A percentile compares a stretch with the other conserved stretches of the same genome.
These are phyloP conservation scores for Mimachlamys varia DNA, from an alignment of 2,888 invertebrate species.

Conservation along the genomic window DNA sequence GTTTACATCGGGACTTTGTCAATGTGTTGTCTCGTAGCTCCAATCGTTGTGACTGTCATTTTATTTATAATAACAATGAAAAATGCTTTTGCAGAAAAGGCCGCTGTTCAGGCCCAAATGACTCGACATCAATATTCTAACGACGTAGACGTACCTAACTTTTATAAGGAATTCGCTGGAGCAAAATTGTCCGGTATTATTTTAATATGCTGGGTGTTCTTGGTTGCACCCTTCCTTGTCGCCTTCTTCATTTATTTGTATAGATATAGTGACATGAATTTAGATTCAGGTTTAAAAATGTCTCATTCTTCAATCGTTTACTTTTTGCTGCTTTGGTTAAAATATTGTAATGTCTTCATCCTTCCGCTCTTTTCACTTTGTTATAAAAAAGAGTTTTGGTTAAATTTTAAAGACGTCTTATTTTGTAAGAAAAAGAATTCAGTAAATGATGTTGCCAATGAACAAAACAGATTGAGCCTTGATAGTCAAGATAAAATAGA, in stretches of 20 bases:
- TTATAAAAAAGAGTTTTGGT: conserved; percentile 75
- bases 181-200: conserved; percentile 68
- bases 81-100: conserved; percentile 61
- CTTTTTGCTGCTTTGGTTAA: conserved; percentile 73
- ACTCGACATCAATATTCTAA: conserved; percentile 66
- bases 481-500: conserved; percentile 42
- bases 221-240: conserved; percentile 71
- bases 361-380: conserved; percentile 72
- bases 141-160: conserved; percentile 57
- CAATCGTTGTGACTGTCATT: conserved; percentile 63
- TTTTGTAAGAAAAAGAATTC: conserved; percentile 76
- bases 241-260: conserved; percentile 64
- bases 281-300: conserved; percentile 50
- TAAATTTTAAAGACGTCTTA: conserved; percentile 71
- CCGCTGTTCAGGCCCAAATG: conserved; percentile 56
- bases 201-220: conserved; percentile 69
- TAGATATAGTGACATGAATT: conserved; percentile 60
- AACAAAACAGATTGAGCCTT: conserved; percentile 36
- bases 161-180: conserved; percentile 64
- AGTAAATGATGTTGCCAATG: conserved; percentile 67
- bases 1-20: conserved; percentile 64
- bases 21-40: conserved; percentile 68
- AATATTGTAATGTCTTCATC: conserved; percentile 70
- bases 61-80: conserved; percentile 67
- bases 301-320: conserved; percentile 72